Base-by-base conservation (phyloP, 2,888 invertebrate genomes). In the Synanthedon tipuliformis region DNA sequence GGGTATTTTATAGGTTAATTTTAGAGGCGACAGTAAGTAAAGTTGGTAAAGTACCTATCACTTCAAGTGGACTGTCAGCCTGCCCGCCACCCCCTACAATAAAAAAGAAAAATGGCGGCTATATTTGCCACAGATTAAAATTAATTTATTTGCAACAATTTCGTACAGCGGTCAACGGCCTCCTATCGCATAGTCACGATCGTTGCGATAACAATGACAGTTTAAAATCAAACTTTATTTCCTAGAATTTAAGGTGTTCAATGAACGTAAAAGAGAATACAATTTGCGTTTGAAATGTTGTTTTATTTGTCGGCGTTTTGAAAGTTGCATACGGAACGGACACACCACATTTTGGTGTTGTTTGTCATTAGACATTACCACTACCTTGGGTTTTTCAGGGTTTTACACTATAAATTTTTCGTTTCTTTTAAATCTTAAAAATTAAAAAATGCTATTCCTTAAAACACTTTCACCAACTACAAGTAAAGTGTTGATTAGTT, bases 261-360 rank as follows among this genome's bases (percentile, higher is more conserved):
- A 18, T 49, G 49, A 16, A 49, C 13, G 23, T 49, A 49, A 49
- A 16, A 49, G 16, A 49, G 12, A 49, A 16, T 49, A 49, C 49
- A 49, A 12, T 49, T 23, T 50, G 51, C 50, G 27, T 41, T 54
- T 56, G 56, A 62, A 61, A 61, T 57, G 58, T 56, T 59, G 52
- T 57, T 63, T 62, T 59, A 63, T 64, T 63, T 60, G 61, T 56
- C 57, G 59, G 53, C 58, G 54, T 58, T 63, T 66, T 63, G 63
- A 68, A 66, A 69, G 66, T 69, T 64, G 67, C 67, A 69, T 69
- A 66, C 65, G 63, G 60, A 66, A 61, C 60, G 63, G 63, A 65
- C 61, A 65, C 65, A 63, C 62, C 59, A 58, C 57, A 55, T 65
- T 63, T 65, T 62, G 58, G 59, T 62, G 57, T 62, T 64, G 64